Conservation (phyloP, 2,888 invertebrate species). For the Acheta domesticus region DNA sequence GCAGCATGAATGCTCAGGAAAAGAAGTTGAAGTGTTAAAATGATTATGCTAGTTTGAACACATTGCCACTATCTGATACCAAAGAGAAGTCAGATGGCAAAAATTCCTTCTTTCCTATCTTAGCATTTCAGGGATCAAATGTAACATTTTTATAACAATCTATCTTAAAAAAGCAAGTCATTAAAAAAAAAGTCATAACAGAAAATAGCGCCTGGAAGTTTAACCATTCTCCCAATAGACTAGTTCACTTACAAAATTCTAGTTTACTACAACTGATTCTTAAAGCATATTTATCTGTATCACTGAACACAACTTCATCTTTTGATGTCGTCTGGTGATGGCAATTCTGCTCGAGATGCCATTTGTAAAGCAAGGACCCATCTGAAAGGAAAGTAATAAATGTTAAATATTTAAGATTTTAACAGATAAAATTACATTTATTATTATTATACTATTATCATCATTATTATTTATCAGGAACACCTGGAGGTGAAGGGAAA, state of each 20-base stretch:
- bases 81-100: not conserved
- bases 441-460: no score
- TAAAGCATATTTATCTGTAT: not conserved
- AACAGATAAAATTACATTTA: no score
- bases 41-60: no score
- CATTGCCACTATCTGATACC: not conserved
- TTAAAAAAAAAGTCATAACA: not conserved
- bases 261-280: not conserved
- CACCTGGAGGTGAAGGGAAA: no score
- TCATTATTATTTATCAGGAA: not conserved
- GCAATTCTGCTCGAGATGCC: slow-evolving; percentile 52
- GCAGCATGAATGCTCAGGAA: no score
- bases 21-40: no score
- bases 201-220: not conserved
- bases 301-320: not conserved
- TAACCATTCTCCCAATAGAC: not conserved
- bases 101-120: not conserved
- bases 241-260: not conserved
- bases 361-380: slow-evolving; percentile 51
- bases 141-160: not conserved
- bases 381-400: slow-evolving; percentile 42
- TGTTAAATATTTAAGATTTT: not conserved
- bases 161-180: not conserved
- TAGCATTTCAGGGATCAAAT: not conserved
- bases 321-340: slow-evolving; percentile 40